These are phyloP conservation scores for Micronisus gabar DNA, from an alignment of 2,113 vertebrate species.

Conservation along the genomic window DNA sequence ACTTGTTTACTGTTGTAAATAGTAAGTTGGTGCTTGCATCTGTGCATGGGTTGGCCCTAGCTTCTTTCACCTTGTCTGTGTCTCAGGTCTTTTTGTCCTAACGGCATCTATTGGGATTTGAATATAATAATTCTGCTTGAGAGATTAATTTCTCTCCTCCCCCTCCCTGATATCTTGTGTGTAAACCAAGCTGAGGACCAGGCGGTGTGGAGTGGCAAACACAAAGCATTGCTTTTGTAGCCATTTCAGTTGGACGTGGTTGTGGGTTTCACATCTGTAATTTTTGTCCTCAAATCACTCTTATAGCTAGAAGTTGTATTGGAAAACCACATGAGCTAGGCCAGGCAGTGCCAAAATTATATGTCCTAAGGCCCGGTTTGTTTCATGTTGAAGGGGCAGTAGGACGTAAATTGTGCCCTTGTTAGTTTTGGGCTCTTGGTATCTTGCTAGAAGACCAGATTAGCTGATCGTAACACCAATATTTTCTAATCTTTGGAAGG, in stretches of 20 bases:
- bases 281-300: background rate
- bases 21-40: background rate
- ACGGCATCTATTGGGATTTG: constrained; percentile 26
- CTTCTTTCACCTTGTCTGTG: constrained; percentile 17
- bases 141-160: constrained; percentile 19
- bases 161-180: background rate
- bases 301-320: background rate
- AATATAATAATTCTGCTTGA: background rate
- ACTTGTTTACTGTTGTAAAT: constrained; percentile 10
- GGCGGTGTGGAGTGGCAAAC: background rate
- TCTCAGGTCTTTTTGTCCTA: background rate
- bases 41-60: background rate
- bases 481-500: background rate
- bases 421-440: background rate
- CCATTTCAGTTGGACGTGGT: background rate
- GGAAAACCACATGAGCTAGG: background rate
- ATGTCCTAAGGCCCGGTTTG: background rate
- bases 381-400: background rate
- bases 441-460: background rate
- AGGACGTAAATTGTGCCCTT: background rate
- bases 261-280: background rate
- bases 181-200: background rate
- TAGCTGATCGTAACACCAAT: background rate
- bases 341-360: background rate
- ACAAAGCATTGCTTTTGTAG: background rate